phyloP scores from a whole-genome alignment of 1,140 invertebrate species.

The Calycopis cecrops region DNA sequence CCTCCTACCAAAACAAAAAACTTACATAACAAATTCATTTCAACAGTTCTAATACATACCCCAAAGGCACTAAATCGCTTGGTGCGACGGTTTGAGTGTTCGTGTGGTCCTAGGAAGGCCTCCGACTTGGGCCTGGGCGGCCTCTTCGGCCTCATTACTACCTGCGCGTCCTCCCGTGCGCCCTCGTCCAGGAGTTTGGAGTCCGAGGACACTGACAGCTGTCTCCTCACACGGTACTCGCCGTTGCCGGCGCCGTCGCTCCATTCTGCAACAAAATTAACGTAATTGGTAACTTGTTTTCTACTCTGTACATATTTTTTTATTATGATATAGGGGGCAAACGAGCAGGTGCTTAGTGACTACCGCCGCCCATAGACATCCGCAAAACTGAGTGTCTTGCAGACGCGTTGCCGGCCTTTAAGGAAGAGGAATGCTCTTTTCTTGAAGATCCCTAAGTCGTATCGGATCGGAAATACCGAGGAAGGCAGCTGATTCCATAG shows the following conservation, averaged over 20 bases:
- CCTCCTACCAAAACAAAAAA: no score
- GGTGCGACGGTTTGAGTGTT: slow-evolving; percentile 78
- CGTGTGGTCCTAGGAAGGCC: slow-evolving; percentile 85
- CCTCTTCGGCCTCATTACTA: slow-evolving; percentile 90
- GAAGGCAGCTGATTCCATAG: no score
- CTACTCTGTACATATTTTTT: slow-evolving; percentile 2
- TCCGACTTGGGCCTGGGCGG: slow-evolving; percentile 92
- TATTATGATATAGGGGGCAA: no score
- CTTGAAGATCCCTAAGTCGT: no score
- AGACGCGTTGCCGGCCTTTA: no score
- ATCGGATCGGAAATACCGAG: no score
- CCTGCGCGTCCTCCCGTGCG: slow-evolving; percentile 87
- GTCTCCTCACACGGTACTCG: slow-evolving; percentile 87
- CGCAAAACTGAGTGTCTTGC: no score
- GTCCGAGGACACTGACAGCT: slow-evolving; percentile 92
- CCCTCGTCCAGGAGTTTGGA: slow-evolving; percentile 93
- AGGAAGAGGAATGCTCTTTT: no score
- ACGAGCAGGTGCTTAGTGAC: no score
- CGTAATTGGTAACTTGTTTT: slow-evolving; percentile 13
- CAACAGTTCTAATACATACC: slow-evolving; percentile 85
- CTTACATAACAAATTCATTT: no score
- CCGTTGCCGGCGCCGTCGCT: slow-evolving; percentile 84
- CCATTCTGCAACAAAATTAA: slow-evolving; percentile 73
- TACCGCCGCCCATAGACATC: no score
- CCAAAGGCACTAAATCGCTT: slow-evolving; percentile 94